These are phyloP conservation scores for Platichthys flesus DNA, from an alignment of 2,113 vertebrate genomes.

Conservation along the genomic window DNA sequence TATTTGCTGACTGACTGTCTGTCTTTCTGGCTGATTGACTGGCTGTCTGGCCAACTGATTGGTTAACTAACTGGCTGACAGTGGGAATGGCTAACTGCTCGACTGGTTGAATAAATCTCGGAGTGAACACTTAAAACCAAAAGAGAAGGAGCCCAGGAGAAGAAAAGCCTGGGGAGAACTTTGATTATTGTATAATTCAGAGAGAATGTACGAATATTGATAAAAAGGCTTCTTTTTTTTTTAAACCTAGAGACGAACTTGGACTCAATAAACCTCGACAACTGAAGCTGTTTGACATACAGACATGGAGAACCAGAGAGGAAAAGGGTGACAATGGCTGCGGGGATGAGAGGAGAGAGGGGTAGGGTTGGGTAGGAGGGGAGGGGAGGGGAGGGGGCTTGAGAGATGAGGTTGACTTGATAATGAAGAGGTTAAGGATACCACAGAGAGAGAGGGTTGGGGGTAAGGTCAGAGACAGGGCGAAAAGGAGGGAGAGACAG, in stretches of 20 bases:
- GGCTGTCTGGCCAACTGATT: constrained; percentile 55
- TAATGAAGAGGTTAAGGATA: constrained; percentile 74
- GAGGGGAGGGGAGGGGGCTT: constrained; percentile 7
- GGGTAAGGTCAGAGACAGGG: constrained; percentile 54
- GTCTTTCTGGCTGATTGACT: constrained; percentile 82
- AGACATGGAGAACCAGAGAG: not conserved
- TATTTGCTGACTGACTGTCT: constrained; percentile 94
- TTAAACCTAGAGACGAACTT: not conserved
- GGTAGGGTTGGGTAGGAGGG: not conserved
- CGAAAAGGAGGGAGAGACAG: constrained; percentile 46
- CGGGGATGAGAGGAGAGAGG: constrained; percentile 5
- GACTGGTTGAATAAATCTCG: constrained; percentile 23
- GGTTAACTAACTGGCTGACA: constrained; percentile 17
- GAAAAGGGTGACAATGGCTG: not conserved
- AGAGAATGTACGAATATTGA: not conserved
- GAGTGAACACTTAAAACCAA: constrained; percentile 4
- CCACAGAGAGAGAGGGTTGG: constrained; percentile 56
- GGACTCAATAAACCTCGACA: no score
- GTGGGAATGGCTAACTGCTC: constrained; percentile 33
- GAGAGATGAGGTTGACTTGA: constrained; percentile 68
- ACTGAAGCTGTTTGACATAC: not conserved
- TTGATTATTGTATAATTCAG: not conserved
- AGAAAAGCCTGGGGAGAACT: not conserved
- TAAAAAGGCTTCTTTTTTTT: not conserved
- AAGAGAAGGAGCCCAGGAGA: not conserved